Percentiles rank a stretch among this genome's conserved stretches.
Conservation (phyloP, 2,797 vertebrate species). For the Anabas testudineus region DNA sequence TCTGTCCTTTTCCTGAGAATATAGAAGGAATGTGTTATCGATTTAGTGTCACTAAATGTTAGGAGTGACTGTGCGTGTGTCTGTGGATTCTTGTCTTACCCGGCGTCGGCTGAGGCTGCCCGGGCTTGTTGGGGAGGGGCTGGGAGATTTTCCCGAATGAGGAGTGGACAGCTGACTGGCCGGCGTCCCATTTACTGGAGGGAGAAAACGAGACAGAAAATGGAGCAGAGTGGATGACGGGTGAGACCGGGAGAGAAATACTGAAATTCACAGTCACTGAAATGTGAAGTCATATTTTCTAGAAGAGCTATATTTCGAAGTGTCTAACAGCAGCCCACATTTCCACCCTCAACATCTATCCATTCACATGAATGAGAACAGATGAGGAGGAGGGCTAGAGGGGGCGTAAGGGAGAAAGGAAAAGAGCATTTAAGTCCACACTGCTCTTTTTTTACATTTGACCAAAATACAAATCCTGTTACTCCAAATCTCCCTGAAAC, state of each 20-base stretch:
- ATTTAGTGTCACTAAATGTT: slow-evolving; percentile 47
- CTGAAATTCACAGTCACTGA: slow-evolving; percentile 40
- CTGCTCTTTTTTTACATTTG: slow-evolving; percentile 22
- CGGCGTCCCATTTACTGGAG: slow-evolving; percentile 94
- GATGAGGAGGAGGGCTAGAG: slow-evolving; percentile 45
- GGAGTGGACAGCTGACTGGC: slow-evolving; percentile 97
- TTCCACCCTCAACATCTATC: slow-evolving; percentile 61
- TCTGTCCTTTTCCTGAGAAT: slow-evolving; percentile 87
- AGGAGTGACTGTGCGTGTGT: slow-evolving; percentile 19
- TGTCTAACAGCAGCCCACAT: slow-evolving; percentile 64
- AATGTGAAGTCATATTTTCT: slow-evolving; percentile 31
- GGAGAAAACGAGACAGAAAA: slow-evolving; percentile 46
- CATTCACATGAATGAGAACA: slow-evolving; percentile 64
- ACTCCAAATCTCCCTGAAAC: slow-evolving; percentile 17
- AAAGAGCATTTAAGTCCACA: slow-evolving; percentile 42
- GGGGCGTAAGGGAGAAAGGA: slow-evolving; percentile 31
- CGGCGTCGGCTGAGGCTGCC: slow-evolving; percentile 91
- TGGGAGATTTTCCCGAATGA: slow-evolving; percentile 93
- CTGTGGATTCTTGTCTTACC: slow-evolving; percentile 84
- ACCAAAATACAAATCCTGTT: slow-evolving; percentile 32
- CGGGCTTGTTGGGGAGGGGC: slow-evolving; percentile 94
- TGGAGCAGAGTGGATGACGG: slow-evolving; percentile 32
- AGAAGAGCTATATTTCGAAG: slow-evolving; percentile 40
- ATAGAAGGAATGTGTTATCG: slow-evolving; percentile 80
- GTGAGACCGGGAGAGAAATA: neutral